Evolutionary conservation across 2,797 vertebrate genomes (phyloP).

Genomic region (Ptychobarbus kaznakovi): DNA sequence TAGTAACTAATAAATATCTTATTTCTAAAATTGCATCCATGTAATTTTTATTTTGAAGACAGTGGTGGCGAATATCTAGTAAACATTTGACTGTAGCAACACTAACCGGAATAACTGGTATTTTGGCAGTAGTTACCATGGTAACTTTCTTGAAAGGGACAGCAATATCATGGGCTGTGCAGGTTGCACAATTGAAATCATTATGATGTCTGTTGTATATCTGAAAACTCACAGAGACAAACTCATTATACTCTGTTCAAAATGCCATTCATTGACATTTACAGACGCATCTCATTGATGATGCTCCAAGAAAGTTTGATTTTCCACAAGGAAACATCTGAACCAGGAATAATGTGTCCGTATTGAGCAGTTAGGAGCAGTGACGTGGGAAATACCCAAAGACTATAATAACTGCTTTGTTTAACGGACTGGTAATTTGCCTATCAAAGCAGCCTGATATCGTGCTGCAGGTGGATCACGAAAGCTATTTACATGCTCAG

Average conservation of each 20-base stretch:
- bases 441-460: conserved; percentile 55
- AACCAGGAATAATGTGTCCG: conserved; percentile 9
- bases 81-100: not conserved
- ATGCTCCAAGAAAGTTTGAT: conserved; percentile 12
- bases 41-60: not conserved
- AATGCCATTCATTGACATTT: conserved; percentile 50
- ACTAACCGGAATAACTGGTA: not conserved
- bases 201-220: not conserved
- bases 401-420: conserved; percentile 48
- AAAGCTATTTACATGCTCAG: conserved; percentile 30
- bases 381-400: conserved; percentile 25
- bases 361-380: not conserved
- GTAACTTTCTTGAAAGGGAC: not conserved
- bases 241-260: conserved; percentile 37
- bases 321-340: conserved; percentile 4
- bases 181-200: not conserved
- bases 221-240: conserved; percentile 6
- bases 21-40: not conserved
- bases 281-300: conserved; percentile 6
- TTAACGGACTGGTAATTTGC: conserved; percentile 55
- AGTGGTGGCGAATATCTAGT: not conserved
- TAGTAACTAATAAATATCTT: not conserved
- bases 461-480: conserved; percentile 18
- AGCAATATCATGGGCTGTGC: conserved; percentile 8
- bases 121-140: conserved; percentile 19